Conservation (phyloP, 64 coral and sea anemone genomes). For the Pachyseris speciosa region DNA sequence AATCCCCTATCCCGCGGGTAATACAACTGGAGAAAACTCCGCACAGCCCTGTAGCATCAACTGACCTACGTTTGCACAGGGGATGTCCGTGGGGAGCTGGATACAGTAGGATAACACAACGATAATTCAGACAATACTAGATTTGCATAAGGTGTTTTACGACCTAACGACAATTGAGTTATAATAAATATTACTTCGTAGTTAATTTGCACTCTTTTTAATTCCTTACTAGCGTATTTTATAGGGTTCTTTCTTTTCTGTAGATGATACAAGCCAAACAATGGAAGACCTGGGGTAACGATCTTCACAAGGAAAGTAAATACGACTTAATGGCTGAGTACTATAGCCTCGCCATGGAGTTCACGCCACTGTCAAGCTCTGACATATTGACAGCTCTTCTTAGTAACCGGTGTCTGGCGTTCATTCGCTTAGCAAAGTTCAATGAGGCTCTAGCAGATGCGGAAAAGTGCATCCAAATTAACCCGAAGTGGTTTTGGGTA, state of each 20-base stretch:
- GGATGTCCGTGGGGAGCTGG: no score
- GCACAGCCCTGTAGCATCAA: no score
- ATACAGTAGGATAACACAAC: no score
- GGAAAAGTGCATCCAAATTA: conserved; percentile 29
- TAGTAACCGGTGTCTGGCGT: conserved; percentile 39
- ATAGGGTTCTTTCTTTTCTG: not conserved
- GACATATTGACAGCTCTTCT: conserved; percentile 29
- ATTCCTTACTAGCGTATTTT: no score
- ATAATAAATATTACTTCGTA: no score
- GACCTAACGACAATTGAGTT: no score
- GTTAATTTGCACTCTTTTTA: no score
- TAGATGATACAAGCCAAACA: not conserved
- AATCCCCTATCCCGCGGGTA: no score
- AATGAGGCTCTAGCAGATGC: conserved; percentile 49
- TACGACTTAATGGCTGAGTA: not conserved
- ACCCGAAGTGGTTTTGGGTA: conserved; percentile 56
- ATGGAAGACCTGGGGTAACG: conserved; percentile 50
- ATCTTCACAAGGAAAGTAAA: not conserved
- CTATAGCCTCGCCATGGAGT: conserved; percentile 55
- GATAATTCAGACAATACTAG: no score
- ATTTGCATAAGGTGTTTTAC: no score
- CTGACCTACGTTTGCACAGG: no score
- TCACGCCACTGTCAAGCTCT: not conserved
- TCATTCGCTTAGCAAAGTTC: conserved; percentile 4
- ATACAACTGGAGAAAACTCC: no score